These are phyloP conservation scores for Ictidomys tridecemlineatus DNA, from an alignment of 2,113 vertebrate species.

Conservation along the genomic window DNA sequence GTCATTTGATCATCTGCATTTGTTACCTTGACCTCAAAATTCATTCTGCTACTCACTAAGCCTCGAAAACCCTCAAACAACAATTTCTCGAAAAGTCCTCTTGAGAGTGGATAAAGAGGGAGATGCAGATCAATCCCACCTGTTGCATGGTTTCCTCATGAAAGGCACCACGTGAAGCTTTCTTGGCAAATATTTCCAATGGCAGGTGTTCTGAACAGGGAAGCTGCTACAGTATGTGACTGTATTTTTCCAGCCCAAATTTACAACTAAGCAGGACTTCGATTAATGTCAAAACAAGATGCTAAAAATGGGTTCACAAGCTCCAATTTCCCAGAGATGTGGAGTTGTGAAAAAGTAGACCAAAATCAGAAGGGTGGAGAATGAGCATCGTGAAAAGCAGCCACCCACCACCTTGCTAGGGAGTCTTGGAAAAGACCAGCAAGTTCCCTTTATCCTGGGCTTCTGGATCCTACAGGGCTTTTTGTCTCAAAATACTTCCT, in stretches of 20 bases:
- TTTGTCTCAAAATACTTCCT: background rate
- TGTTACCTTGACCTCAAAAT: background rate
- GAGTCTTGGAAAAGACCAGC: background rate
- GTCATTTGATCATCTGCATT: background rate
- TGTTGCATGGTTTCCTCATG: background rate
- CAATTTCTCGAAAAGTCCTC: background rate
- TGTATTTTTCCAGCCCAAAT: constrained; percentile 37
- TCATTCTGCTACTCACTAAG: background rate
- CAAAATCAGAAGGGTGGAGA: constrained; percentile 30
- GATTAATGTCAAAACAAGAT: constrained; percentile 61
- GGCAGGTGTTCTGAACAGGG: constrained; percentile 48
- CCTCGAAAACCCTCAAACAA: background rate
- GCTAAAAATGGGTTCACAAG: background rate
- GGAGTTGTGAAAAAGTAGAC: background rate
- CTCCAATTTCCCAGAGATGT: constrained; percentile 46
- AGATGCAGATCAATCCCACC: fast-evolving
- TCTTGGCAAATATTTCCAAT: constrained; percentile 28
- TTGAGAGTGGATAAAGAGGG: background rate
- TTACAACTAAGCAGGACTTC: constrained; percentile 22
- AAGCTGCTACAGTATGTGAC: background rate
- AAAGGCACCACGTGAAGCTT: background rate
- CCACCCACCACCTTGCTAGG: background rate
- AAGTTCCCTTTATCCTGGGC: background rate
- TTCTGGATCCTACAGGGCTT: background rate
- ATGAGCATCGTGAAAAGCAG: background rate